Percentiles rank a stretch among this genome's conserved stretches.
These are phyloP conservation scores for Acrossocheilus fasciatus DNA, from an alignment of 2,797 vertebrate genomes.

Conservation along the genomic window DNA sequence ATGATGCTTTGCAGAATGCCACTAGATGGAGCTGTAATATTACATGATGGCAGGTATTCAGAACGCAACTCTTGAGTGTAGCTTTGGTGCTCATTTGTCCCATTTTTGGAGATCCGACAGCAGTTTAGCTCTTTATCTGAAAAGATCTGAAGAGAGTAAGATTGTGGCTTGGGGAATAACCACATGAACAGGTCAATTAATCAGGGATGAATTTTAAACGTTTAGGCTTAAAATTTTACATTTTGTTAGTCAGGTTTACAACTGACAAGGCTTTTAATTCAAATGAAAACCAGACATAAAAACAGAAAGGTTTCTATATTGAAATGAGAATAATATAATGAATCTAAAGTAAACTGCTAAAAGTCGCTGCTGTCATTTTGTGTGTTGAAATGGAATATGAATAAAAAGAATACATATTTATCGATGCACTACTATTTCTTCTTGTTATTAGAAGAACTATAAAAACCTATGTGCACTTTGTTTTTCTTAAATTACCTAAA, in stretches of 20 bases:
- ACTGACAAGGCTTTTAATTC: neutral
- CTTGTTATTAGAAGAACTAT: neutral
- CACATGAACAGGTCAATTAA: neutral
- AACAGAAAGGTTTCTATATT: neutral
- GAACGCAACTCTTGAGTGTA: neutral
- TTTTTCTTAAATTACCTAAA: neutral
- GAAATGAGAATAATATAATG: neutral
- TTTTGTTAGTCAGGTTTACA: neutral
- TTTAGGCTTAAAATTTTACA: neutral
- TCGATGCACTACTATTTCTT: neutral
- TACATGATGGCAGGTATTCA: neutral
- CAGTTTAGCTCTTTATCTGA: slow-evolving; percentile 8
- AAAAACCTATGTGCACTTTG: neutral
- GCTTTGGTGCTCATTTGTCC: neutral
- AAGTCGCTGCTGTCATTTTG: neutral
- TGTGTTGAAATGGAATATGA: neutral
- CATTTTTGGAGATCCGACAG: neutral
- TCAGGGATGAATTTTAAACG: neutral
- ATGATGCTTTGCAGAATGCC: neutral
- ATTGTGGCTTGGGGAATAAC: neutral
- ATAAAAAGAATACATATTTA: neutral
- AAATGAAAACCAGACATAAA: neutral
- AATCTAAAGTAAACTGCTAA: neutral
- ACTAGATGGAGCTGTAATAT: slow-evolving; percentile 53
- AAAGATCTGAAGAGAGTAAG: neutral